Evolutionary conservation across 2,888 invertebrate species (phyloP).

Genomic region (Empis stercorea): DNA sequence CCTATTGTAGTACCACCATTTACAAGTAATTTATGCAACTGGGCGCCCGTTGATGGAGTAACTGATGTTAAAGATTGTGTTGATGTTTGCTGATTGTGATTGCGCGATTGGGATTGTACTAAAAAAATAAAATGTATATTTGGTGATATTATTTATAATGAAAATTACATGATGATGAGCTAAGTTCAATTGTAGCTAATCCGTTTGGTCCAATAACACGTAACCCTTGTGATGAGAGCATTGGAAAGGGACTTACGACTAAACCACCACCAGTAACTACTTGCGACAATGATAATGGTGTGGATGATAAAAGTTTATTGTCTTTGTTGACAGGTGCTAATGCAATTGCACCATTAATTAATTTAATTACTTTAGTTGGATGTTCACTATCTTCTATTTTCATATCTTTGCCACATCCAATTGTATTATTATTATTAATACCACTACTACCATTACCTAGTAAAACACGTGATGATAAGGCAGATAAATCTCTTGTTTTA

Average conservation of each 20-base stretch:
- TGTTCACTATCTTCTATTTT: conserved; percentile 21
- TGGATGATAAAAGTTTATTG: conserved; percentile 15
- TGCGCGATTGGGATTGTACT: conserved; percentile 13
- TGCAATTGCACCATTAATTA: conserved; percentile 19
- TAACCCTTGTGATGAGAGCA: conserved; percentile 16
- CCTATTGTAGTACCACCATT: conserved; percentile 4
- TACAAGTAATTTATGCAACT: conserved; percentile 20
- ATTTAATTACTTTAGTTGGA: conserved; percentile 26
- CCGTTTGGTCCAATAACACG: conserved; percentile 20
- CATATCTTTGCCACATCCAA: background rate
- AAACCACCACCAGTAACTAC: conserved; percentile 34
- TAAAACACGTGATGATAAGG: conserved; percentile 2
- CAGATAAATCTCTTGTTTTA: too few relatives aligned
- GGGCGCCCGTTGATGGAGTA: conserved; percentile 12
- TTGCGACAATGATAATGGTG: conserved; percentile 18
- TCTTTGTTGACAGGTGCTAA: conserved; percentile 18
- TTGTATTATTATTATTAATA: too few relatives aligned
- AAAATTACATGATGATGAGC: conserved; percentile 11
- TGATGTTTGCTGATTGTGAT: conserved; percentile 2
- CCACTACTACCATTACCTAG: background rate
- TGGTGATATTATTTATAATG: background rate
- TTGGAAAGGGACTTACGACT: conserved; percentile 36
- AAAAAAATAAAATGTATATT: background rate
- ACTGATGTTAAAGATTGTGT: conserved; percentile 6
- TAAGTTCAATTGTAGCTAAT: conserved; percentile 20